Base-by-base conservation (phyloP, 2,797 vertebrate species). In the Macropodus opercularis region DNA sequence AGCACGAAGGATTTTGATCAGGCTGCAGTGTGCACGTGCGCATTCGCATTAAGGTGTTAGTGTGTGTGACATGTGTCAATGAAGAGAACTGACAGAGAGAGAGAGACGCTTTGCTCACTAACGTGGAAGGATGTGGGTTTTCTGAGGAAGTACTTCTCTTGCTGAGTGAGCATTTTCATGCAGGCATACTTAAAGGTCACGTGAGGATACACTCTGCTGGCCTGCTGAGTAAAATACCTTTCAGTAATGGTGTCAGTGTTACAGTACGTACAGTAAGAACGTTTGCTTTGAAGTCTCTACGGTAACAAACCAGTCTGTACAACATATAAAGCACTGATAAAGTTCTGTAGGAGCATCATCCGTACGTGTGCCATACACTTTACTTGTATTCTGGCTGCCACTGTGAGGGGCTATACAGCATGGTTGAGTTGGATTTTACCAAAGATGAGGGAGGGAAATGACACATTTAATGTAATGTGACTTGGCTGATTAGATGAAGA, bases 81-180 rank as follows among this genome's bases (percentile, higher is more conserved):
- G 18, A 12, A n/a, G 21, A n/a, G 35, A 27, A 36, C 9, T 40
- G 19, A 48, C 36, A 55, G n/a, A 21, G 1, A 61, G 18, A n/a
- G 11, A 26, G 14, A 34, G 9, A 34, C 13, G 46, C 1, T 57
- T 53, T 38, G 42, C 40, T 52, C 21, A 23, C 14, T 54, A 3
- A 60, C 31, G 31, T 41, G 56, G 60, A 75, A 79, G 85, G 72
- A 80, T 79, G 88, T 84, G 87, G 87, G 65, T 83, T 82, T 85
- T 84, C 75, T 65, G 55, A 75, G 63, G 73, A 88, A 80, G 59
- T 43, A 49, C 13, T 75, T 59, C 50, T 74, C 44, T 56, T 67
- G 58, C 73, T 84, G 75, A 82, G 52, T 54, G 53, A 69, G 63
- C 35, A 43, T 17, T 61, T 49, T 63, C 9, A 49, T 58, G 15